phyloP scores from a whole-genome alignment of 2,113 vertebrate genomes.

The Lucifuga dentata region DNA sequence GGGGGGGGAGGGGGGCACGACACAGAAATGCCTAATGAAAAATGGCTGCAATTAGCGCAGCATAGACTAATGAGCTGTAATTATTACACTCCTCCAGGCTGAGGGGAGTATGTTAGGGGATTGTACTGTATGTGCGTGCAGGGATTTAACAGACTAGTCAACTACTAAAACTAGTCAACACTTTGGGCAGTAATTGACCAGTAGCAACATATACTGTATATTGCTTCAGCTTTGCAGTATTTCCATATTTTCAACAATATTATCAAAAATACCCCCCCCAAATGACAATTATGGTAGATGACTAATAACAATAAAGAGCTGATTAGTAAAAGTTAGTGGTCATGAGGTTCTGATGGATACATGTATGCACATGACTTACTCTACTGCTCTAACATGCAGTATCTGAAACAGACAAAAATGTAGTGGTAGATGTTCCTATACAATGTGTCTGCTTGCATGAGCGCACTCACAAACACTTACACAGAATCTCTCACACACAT shows the following conservation, averaged over 20 bases:
- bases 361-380: constrained; percentile 25
- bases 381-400: constrained; percentile 26
- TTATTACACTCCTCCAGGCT: constrained; percentile 76
- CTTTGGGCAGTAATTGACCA: too few relatives aligned
- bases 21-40: constrained; percentile 73
- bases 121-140: constrained; percentile 32
- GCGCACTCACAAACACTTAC: neutral
- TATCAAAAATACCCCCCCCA: too few relatives aligned
- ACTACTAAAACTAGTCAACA: too few relatives aligned
- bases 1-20: constrained; percentile 58
- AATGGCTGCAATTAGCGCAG: constrained; percentile 80
- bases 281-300: too few relatives aligned
- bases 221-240: too few relatives aligned
- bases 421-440: neutral
- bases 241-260: too few relatives aligned
- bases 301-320: too few relatives aligned
- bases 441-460: neutral
- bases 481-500: constrained; percentile 9
- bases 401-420: constrained; percentile 22
- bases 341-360: neutral
- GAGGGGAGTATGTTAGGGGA: constrained; percentile 27
- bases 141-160: too few relatives aligned
- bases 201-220: too few relatives aligned
- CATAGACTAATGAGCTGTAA: constrained; percentile 80
- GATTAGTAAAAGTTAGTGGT: neutral